Evolutionary conservation across 2,113 vertebrate species (phyloP).

Genomic region (Ochotona curzoniae): DNA sequence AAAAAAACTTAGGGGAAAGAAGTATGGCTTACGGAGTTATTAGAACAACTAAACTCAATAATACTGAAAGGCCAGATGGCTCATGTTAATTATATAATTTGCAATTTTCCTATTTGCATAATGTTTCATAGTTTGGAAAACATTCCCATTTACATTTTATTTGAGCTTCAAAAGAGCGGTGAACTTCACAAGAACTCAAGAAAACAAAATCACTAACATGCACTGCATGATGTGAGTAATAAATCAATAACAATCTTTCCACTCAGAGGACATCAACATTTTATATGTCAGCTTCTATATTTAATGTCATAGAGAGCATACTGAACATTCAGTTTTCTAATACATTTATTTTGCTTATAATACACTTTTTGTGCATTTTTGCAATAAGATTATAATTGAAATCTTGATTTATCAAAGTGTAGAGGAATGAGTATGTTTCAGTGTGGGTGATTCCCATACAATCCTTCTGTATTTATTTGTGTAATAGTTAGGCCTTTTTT

Average conservation of each 20-base stretch:
- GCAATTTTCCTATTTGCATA: not conserved
- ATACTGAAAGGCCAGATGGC: not conserved
- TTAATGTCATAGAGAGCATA: not conserved
- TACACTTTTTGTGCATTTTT: not conserved
- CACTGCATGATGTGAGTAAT: not conserved
- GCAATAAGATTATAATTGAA: not conserved
- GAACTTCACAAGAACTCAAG: not conserved
- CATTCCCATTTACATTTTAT: not conserved
- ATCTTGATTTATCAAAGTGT: not conserved
- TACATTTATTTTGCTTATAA: not conserved
- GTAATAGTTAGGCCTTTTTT: not conserved
- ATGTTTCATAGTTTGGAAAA: not conserved
- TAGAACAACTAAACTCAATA: constrained; percentile 14
- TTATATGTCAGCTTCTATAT: not conserved
- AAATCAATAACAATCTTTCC: constrained; percentile 11
- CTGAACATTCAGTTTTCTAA: not conserved
- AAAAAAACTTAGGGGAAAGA: not conserved
- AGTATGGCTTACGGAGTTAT: not conserved
- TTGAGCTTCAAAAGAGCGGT: not conserved
- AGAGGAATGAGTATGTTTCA: not conserved
- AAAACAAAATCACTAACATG: constrained; percentile 13
- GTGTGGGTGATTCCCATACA: not conserved
- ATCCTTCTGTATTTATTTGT: not conserved
- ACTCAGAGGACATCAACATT: not conserved
- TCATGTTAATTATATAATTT: not conserved